Evolutionary conservation across 2,797 vertebrate genomes (phyloP).

Genomic region (Simalia tracyae): DNA sequence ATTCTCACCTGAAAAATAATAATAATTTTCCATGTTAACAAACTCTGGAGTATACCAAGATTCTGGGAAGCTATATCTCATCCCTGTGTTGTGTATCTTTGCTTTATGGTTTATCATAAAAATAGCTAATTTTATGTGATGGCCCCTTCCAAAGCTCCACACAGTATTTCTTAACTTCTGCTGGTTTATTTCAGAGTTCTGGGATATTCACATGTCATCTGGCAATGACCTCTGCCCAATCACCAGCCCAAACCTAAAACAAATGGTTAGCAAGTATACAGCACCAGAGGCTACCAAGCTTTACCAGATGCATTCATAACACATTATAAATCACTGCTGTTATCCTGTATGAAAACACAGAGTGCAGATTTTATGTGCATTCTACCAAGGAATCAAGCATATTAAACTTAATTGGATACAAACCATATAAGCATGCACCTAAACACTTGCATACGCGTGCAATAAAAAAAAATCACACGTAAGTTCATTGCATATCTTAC

Average conservation of each 20-base stretch:
- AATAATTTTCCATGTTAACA: background rate
- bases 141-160: background rate
- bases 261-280: background rate
- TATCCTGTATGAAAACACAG: background rate
- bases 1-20: background rate
- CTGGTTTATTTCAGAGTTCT: background rate
- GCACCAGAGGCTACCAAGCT: background rate
- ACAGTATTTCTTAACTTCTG: background rate
- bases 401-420: background rate
- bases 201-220: background rate
- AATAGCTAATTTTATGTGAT: background rate
- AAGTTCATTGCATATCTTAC: background rate
- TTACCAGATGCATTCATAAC: background rate
- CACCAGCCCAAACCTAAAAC: background rate
- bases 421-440: background rate
- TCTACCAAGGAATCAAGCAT: background rate
- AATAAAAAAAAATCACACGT: background rate
- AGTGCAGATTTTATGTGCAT: background rate
- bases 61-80: background rate
- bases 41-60: background rate
- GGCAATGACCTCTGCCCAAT: background rate
- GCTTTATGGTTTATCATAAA: background rate
- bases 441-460: background rate
- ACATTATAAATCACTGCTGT: background rate
- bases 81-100: background rate